Conservation (phyloP, 2,888 invertebrate species). For the Glaucopsyche alexis region DNA sequence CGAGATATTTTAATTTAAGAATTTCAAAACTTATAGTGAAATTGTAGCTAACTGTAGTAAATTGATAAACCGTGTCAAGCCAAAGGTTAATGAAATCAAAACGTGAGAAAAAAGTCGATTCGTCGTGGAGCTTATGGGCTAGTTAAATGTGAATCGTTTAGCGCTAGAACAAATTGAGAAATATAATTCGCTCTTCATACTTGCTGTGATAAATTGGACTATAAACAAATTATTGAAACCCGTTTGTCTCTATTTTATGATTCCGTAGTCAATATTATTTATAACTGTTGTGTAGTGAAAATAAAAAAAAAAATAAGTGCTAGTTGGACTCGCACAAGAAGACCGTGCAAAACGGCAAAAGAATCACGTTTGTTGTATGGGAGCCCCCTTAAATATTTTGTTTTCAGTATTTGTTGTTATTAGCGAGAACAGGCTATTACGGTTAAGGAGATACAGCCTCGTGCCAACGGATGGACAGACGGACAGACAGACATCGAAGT, state of each 20-base stretch:
- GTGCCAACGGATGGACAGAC: too few relatives aligned
- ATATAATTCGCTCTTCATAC: slow-evolving; percentile 55
- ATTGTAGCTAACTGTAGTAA: slow-evolving; percentile 47
- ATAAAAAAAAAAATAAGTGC: too few relatives aligned
- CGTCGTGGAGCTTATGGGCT: slow-evolving; percentile 58
- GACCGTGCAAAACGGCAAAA: too few relatives aligned
- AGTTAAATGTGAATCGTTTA: slow-evolving; percentile 68
- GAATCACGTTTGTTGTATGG: too few relatives aligned
- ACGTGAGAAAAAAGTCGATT: slow-evolving; percentile 72
- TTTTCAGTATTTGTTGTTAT: too few relatives aligned
- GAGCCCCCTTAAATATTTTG: too few relatives aligned
- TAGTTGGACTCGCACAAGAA: too few relatives aligned
- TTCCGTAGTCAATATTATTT: background rate
- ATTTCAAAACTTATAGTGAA: background rate
- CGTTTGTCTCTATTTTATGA: too few relatives aligned
- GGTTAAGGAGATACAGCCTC: too few relatives aligned
- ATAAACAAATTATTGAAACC: slow-evolving; percentile 36
- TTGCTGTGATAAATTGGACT: slow-evolving; percentile 44
- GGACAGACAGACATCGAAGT: too few relatives aligned
- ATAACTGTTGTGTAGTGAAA: background rate
- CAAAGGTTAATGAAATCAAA: slow-evolving; percentile 68
- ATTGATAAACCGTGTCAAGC: slow-evolving; percentile 55
- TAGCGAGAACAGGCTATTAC: too few relatives aligned
- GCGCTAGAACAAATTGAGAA: slow-evolving; percentile 56
- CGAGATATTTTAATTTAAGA: too few relatives aligned